Percentiles rank a stretch among this genome's conserved stretches.
phyloP scores from a whole-genome alignment of 2,797 vertebrate genomes.

The Myotis daubentonii region DNA sequence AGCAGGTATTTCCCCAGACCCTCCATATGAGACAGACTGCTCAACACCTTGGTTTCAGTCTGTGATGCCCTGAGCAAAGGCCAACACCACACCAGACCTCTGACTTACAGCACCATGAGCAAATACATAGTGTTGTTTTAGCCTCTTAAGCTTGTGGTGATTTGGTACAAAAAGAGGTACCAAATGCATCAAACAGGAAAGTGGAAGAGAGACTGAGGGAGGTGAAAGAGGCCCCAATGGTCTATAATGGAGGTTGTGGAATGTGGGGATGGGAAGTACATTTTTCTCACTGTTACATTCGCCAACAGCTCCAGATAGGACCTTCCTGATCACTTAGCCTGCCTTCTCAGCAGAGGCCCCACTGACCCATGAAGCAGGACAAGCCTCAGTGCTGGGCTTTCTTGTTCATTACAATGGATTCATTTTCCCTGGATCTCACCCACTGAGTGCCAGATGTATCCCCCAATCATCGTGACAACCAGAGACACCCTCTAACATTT shows the following conservation, averaged over 20 bases:
- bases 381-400: neutral
- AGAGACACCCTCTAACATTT: neutral
- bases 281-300: fast-evolving
- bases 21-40: neutral
- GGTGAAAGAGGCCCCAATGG: neutral
- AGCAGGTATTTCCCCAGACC: neutral
- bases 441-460: no score
- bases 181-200: neutral
- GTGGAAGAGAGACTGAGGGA: neutral
- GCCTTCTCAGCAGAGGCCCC: neutral
- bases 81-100: neutral
- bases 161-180: neutral
- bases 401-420: neutral
- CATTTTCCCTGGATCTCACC: neutral
- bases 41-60: neutral
- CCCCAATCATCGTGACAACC: neutral
- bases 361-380: neutral
- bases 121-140: neutral
- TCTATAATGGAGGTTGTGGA: neutral
- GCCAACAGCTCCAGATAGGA: neutral
- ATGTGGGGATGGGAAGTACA: no score
- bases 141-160: neutral
- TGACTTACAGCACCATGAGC: neutral
- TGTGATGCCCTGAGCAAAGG: neutral
- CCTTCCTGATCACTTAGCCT: neutral